Conservation (phyloP, 37 sponge, comb jelly and placozoan genomes). For the Lycopodina hypogea region DNA sequence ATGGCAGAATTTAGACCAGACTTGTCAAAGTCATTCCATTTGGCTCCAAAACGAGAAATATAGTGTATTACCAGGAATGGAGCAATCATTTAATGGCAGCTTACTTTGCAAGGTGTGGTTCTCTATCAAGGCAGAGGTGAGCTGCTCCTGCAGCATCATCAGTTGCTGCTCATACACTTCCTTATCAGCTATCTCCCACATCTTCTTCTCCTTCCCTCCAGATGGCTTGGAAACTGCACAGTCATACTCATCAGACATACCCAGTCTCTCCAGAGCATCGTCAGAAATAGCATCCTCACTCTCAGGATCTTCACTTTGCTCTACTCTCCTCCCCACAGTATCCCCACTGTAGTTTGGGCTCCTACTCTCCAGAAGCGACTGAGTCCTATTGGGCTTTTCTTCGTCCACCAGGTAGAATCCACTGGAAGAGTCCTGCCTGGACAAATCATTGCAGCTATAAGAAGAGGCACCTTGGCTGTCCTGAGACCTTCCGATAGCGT, state of each 20-base stretch:
- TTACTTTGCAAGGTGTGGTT: constrained; percentile 55
- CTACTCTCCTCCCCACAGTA: no score
- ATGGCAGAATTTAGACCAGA: no score
- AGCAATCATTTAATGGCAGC: no score
- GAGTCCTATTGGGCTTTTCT: background rate
- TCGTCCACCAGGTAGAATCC: constrained; percentile 18
- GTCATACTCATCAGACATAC: background rate
- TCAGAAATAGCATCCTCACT: background rate
- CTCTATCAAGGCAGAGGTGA: constrained; percentile 32
- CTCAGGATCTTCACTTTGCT: background rate
- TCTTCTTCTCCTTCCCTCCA: background rate
- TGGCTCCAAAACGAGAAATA: no score
- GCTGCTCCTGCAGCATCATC: constrained; percentile 60
- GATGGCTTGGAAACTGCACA: no score
- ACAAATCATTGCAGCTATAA: background rate
- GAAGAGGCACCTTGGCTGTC: background rate
- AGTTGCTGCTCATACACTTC: constrained; percentile 66
- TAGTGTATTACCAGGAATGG: no score
- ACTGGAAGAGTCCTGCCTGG: background rate
- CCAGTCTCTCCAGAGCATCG: constrained; percentile 2
- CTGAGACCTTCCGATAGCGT: no score
- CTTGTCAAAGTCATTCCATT: no score
- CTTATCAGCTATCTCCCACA: constrained; percentile 22
- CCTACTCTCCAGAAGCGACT: background rate
- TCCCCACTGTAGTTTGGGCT: background rate